Percentiles rank a stretch among this genome's conserved stretches.
Conservation (phyloP, 37 sponge, comb jelly and placozoan species). For the Halichondria panicea region DNA sequence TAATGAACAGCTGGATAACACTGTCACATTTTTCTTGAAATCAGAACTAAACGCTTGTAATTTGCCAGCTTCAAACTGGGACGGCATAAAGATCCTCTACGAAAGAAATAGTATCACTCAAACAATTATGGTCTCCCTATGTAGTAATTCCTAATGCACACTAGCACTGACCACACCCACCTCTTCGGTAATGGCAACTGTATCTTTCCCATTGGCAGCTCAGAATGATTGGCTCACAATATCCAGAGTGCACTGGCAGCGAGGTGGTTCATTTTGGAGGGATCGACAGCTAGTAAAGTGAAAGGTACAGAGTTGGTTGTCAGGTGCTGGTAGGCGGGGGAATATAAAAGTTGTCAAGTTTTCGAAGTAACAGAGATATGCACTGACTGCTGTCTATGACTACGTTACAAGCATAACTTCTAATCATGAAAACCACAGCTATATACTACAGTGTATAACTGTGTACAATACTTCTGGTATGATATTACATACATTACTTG, state of each 20-base stretch:
- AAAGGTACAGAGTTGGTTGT: constrained; percentile 72
- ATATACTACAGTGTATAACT: background rate
- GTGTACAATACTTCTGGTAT: background rate
- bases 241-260: constrained; percentile 82
- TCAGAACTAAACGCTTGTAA: no score
- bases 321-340: constrained; percentile 69
- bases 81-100: no score
- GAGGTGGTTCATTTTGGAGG: constrained; percentile 69
- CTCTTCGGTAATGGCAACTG: constrained; percentile 64
- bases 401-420: background rate
- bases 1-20: no score
- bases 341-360: background rate
- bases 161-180: constrained; percentile 17
- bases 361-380: background rate
- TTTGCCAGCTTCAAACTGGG: background rate
- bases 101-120: no score
- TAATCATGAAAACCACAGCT: no score
- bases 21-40: no score
- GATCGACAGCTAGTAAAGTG: constrained; percentile 79
- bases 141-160: no score
- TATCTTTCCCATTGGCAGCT: constrained; percentile 73
- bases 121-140: no score
- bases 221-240: constrained; percentile 63
- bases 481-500: no score
- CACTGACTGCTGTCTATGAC: background rate